Conservation (phyloP, 1,140 invertebrate genomes). For the Varroa destructor region DNA sequence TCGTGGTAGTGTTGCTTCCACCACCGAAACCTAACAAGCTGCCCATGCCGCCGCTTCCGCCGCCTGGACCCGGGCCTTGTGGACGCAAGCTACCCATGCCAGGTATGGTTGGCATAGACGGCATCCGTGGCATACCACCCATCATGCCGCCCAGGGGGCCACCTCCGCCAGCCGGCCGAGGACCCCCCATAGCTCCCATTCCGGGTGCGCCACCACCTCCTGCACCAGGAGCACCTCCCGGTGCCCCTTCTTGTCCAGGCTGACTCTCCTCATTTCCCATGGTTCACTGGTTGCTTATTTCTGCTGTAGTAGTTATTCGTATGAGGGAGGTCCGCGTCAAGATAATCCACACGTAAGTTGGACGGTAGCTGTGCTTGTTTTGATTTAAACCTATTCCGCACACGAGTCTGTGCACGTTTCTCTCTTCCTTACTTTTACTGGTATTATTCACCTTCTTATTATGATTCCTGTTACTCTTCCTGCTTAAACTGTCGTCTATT, state of each 20-base stretch:
- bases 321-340: not conserved
- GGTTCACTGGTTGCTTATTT: not conserved
- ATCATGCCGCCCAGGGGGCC: slow-evolving; percentile 26
- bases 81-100: slow-evolving; percentile 25
- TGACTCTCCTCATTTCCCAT: slow-evolving; percentile 34
- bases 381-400: too few relatives aligned
- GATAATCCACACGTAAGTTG: not conserved
- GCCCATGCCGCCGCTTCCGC: slow-evolving; percentile 30
- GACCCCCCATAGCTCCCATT: slow-evolving; percentile 29
- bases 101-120: slow-evolving; percentile 23
- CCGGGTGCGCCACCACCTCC: slow-evolving; percentile 11
- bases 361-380: too few relatives aligned
- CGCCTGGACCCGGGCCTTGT: slow-evolving; percentile 13
- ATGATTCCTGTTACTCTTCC: too few relatives aligned
- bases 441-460: too few relatives aligned
- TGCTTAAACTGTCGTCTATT: too few relatives aligned
- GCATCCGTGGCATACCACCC: slow-evolving; percentile 27
- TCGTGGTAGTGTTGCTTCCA: not conserved
- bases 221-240: slow-evolving; percentile 17
- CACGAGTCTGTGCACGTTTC: too few relatives aligned
- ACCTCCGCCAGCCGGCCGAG: slow-evolving; percentile 30
- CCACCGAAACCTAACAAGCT: slow-evolving; percentile 11
- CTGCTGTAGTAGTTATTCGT: not conserved
- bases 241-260: slow-evolving; percentile 29
- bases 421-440: too few relatives aligned